phyloP scores from a whole-genome alignment of 2,113 vertebrate genomes.

The Anhinga rufa region DNA sequence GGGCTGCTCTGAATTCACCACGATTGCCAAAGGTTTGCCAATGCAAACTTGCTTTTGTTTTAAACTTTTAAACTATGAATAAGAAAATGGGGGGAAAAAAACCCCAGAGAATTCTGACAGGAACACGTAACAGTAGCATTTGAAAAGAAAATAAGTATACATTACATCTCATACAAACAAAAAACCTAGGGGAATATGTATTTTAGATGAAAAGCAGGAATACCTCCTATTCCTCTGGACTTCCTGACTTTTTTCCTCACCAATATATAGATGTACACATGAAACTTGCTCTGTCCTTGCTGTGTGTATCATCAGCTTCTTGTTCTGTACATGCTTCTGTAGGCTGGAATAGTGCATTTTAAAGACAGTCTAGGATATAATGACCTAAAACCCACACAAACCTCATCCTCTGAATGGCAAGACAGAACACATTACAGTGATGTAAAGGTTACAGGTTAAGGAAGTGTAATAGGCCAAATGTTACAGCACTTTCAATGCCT shows the following conservation, averaged over 20 bases:
- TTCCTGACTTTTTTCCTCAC: not conserved
- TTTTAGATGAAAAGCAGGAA: not conserved
- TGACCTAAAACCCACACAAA: not conserved
- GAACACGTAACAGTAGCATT: not conserved
- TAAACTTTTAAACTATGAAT: not conserved
- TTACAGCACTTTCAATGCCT: not conserved
- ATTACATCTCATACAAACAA: not conserved
- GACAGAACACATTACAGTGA: not conserved
- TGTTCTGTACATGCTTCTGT: not conserved
- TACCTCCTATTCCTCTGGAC: not conserved
- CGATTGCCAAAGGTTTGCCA: not conserved
- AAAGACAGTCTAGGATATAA: not conserved
- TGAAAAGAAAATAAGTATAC: not conserved
- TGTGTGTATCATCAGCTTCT: not conserved
- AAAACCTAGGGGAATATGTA: not conserved
- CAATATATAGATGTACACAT: not conserved
- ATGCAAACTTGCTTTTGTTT: not conserved
- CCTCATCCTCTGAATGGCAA: not conserved
- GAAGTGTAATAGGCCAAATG: not conserved
- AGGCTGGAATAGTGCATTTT: not conserved
- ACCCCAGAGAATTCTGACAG: not conserved
- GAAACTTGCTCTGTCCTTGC: not conserved
- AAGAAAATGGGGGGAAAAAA: not conserved
- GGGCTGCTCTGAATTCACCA: not conserved
- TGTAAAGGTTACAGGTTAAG: not conserved